phyloP scores from a whole-genome alignment of 2,113 vertebrate genomes.

The Engystomops pustulosus region DNA sequence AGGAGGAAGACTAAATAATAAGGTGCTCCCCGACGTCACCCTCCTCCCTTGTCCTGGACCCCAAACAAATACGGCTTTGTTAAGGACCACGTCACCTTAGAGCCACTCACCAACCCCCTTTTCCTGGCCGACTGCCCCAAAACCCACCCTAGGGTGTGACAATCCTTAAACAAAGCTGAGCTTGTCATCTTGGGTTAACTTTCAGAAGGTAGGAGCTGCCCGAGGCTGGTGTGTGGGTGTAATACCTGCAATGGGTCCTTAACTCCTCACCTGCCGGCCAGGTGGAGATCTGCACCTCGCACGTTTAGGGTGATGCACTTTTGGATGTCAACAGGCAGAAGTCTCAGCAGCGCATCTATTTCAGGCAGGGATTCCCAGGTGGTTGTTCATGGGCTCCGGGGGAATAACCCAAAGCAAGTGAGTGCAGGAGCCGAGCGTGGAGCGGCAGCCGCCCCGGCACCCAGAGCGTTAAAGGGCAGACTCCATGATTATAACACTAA shows the following conservation, averaged over 20 bases:
- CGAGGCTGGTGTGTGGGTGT: slow-evolving; percentile 33
- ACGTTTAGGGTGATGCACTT: slow-evolving; percentile 14
- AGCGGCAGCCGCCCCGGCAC: neutral
- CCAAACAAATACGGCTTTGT: slow-evolving; percentile 42
- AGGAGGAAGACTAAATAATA: too few relatives aligned
- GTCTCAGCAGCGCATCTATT: slow-evolving; percentile 52
- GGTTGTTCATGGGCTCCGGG: neutral
- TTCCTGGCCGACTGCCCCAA: slow-evolving; percentile 46
- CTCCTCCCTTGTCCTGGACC: slow-evolving; percentile 63
- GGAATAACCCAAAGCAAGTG: slow-evolving; percentile 30
- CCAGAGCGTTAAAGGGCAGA: neutral
- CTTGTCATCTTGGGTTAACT: slow-evolving; percentile 34
- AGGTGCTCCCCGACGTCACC: too few relatives aligned
- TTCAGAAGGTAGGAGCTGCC: slow-evolving; percentile 9
- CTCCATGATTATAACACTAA: neutral
- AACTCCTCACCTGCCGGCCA: slow-evolving; percentile 2
- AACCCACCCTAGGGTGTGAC: slow-evolving; percentile 56
- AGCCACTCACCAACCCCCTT: slow-evolving; percentile 20
- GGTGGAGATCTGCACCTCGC: neutral
- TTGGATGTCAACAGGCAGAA: slow-evolving; percentile 45
- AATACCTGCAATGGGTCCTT: slow-evolving; percentile 35
- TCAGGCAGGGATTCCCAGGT: slow-evolving; percentile 37
- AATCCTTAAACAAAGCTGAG: slow-evolving; percentile 45
- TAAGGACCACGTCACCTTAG: slow-evolving; percentile 31
- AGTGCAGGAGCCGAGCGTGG: neutral